Conservation (phyloP, 2,113 vertebrate species). For the Xerus inauris region DNA sequence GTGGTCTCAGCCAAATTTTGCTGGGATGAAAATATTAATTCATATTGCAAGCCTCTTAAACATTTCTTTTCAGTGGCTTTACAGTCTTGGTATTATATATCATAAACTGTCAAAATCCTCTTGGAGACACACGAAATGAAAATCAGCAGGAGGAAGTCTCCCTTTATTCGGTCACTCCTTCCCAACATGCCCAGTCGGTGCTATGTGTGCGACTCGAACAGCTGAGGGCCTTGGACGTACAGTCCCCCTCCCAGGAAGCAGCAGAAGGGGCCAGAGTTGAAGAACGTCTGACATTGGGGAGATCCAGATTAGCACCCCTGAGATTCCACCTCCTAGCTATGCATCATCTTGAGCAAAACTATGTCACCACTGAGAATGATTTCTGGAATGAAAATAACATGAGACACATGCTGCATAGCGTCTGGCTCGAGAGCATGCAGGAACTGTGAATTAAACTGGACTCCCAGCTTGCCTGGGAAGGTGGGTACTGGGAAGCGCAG, state of each 20-base stretch:
- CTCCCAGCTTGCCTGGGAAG: neutral
- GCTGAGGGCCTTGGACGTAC: rapidly evolving
- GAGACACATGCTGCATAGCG: rapidly evolving
- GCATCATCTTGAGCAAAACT: neutral
- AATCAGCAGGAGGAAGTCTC: neutral
- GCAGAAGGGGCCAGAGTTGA: neutral
- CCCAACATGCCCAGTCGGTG: neutral
- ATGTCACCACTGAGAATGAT: neutral
- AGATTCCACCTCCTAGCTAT: neutral
- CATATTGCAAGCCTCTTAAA: neutral
- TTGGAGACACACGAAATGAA: neutral
- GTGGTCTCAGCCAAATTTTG: neutral
- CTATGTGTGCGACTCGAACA: too few species aligned
- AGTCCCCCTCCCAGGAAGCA: too few species aligned
- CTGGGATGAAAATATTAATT: neutral
- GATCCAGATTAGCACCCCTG: neutral
- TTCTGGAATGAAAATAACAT: neutral
- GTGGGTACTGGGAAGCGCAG: neutral
- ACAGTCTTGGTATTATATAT: neutral
- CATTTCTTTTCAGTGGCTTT: neutral
- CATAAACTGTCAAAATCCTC: neutral
- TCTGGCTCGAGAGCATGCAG: rapidly evolving
- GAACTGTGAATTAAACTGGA: neutral
- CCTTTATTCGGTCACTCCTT: neutral
- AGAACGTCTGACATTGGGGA: neutral